Evolutionary conservation across 2,888 invertebrate genomes (phyloP), one percentile per base, ranked within the genome.

Genomic region (Acleris laterana): DNA sequence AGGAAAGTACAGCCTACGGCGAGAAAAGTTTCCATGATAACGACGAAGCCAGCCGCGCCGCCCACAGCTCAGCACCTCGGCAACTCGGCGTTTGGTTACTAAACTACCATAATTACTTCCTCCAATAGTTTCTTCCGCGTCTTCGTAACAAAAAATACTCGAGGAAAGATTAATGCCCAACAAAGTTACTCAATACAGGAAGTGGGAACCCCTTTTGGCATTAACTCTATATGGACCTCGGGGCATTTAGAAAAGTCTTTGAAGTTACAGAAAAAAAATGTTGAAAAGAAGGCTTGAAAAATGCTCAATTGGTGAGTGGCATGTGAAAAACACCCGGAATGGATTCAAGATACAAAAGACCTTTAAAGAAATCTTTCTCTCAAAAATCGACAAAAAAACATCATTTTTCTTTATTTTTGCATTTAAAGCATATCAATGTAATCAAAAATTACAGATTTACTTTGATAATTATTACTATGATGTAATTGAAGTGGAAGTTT

Each of bases 101-200:
- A 61, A 66, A 66, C 65, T 66, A 66, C 65, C 56, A 61, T 61
- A 66, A 66, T 66, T 66, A 66, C 65, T 66, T 60, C 55, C 59
- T 22, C 58, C 64, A 64, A 65, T 65, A 65, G 64, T 65, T 65
- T 22, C 46, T 46, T 38, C 20, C 7, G 58, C 58, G 52, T 64
- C 59, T 59, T 63, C 25, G 38, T 48, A 59, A 65, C 64, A 64
- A 65, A 65, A 64, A 65, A 65, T 65, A 60, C 49, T 60, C 60
- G 55, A 25, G 49, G 17, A 60, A 65, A 65, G 64, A 65, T 65
- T 65, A 65, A 65, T 60, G 64, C 44, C 22, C 49, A 50, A 55
- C 63, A 59, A 65, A 65, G 64, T 60, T 65, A 48, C 7, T 32
- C 50, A 58, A 55, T 57, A 46, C 55, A 53, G 55, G 55, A 55